Base-by-base conservation (phyloP, 2,888 invertebrate species). In the Yponomeuta evonymella region DNA sequence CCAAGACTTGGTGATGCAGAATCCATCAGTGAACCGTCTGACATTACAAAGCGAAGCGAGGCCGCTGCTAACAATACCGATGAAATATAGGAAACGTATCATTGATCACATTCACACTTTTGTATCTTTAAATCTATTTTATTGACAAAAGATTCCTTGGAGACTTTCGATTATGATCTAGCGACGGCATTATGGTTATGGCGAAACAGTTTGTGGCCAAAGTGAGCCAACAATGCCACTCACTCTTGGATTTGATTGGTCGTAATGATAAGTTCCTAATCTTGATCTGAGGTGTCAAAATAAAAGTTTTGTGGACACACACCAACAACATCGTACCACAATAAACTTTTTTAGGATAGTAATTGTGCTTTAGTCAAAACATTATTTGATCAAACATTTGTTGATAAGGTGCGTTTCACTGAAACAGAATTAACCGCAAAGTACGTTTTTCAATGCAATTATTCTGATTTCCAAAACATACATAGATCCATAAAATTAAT, bases 1-100 rank as follows among this genome's bases (percentile, higher is more conserved):
- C 15, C 15, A 5, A 58, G 51, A 58, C 51, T 67, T 74, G 75
- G 77, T 74, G 75, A 77, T 75, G 72, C 71, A 63, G 75, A 74
- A 74, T 74, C 76, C 77, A 79, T 82, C 78, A 79, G 73, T 74
- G 29, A 51, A 48, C 15, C 33, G 29, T 12, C 30, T 69, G 69
- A 69, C 51, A 58, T 51, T 51, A 33, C 63, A 70, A 70, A 70
- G 70, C 12, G 43, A 69, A 62, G 69, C 12, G 36, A 23, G 23
- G 33, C 62, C 63, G 43, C 62, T 66, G 36, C n/a, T 58, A 33
- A 87, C 83, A 87, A 87, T 82, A 72, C 81, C 79, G 79, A 80
- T 81, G 82, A 85, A 83, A 85, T 79, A 77, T 75, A 76, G 83
- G 83, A 86, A 88, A 85, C 79, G 76, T 88, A 89, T 88, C 88